These are phyloP conservation scores for Patella pellucida DNA, from an alignment of 2,888 invertebrate species.

Conservation along the genomic window DNA sequence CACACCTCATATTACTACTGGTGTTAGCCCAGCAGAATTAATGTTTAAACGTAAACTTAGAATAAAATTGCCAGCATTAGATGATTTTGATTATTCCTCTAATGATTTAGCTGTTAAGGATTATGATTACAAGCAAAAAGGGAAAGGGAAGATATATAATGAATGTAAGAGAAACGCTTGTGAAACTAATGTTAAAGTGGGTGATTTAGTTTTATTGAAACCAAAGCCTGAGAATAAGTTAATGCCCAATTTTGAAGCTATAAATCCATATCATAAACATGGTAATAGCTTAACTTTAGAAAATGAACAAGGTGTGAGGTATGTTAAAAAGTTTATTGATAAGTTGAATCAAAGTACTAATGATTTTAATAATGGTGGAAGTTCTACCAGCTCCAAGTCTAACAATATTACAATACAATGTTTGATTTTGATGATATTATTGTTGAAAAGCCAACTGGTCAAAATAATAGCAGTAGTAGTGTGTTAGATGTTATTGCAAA, in stretches of 20 bases:
- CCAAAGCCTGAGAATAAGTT: constrained; percentile 4
- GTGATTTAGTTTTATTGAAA: constrained; percentile 23
- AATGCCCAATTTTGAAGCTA: neutral
- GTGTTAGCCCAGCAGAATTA: constrained; percentile 27
- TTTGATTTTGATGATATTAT: constrained; percentile 11
- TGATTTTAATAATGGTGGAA: neutral
- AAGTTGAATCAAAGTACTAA: constrained; percentile 2
- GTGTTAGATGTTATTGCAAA: too few relatives aligned
- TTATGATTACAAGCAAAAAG: constrained; percentile 15
- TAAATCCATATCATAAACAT: constrained; percentile 6
- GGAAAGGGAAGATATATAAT: constrained; percentile 21
- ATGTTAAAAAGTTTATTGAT: constrained; percentile 6
- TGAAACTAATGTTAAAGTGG: constrained; percentile 1
- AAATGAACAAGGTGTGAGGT: constrained; percentile 7
- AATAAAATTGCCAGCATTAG: too few relatives aligned
- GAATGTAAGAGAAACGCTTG: constrained; percentile 19
- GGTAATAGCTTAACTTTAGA: neutral
- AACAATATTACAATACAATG: neutral
- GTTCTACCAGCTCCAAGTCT: neutral
- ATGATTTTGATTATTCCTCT: too few relatives aligned
- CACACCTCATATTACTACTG: constrained; percentile 34
- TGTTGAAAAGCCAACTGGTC: neutral
- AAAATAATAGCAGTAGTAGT: neutral
- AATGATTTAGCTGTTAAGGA: constrained; percentile 19
- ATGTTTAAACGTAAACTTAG: constrained; percentile 28